These are phyloP conservation scores for Conomelus anceps DNA, from an alignment of 2,888 invertebrate genomes.

Conservation along the genomic window DNA sequence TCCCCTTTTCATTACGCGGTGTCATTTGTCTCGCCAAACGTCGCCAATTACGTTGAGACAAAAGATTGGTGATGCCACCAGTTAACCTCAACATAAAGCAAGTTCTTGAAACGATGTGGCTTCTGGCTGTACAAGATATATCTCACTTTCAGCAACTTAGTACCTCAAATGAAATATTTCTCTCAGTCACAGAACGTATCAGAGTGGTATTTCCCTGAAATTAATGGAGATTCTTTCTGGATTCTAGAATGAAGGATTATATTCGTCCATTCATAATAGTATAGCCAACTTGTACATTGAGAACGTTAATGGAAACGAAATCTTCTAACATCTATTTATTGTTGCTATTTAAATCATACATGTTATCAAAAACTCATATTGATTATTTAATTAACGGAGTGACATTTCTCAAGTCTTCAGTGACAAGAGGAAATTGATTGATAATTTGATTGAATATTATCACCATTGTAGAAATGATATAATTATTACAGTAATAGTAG, in stretches of 20 bases:
- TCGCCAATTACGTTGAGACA: conserved; percentile 2
- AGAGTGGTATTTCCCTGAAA: not conserved
- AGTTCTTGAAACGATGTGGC: not conserved
- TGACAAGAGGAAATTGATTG: too few species aligned
- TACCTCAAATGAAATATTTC: not conserved
- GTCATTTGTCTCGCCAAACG: not conserved
- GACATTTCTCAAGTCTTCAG: too few species aligned
- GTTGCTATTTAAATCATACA: too few species aligned
- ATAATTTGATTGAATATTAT: too few species aligned
- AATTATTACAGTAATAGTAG: too few species aligned
- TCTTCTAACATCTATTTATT: too few species aligned
- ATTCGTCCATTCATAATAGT: too few species aligned
- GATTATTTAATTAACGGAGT: too few species aligned
- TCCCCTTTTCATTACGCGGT: not conserved
- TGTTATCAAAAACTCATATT: too few species aligned
- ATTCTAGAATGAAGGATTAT: not conserved
- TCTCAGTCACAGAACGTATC: not conserved
- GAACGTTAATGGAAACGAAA: too few species aligned
- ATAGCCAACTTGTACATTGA: too few species aligned
- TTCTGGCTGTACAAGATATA: not conserved
- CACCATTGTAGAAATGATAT: too few species aligned
- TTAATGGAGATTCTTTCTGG: not conserved
- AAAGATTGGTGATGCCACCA: conserved; percentile 2
- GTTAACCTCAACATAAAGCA: conserved; percentile 6
- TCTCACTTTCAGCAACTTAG: not conserved